Conservation (phyloP, 2,888 invertebrate species). For the Branchipolynoe longqiensis region DNA sequence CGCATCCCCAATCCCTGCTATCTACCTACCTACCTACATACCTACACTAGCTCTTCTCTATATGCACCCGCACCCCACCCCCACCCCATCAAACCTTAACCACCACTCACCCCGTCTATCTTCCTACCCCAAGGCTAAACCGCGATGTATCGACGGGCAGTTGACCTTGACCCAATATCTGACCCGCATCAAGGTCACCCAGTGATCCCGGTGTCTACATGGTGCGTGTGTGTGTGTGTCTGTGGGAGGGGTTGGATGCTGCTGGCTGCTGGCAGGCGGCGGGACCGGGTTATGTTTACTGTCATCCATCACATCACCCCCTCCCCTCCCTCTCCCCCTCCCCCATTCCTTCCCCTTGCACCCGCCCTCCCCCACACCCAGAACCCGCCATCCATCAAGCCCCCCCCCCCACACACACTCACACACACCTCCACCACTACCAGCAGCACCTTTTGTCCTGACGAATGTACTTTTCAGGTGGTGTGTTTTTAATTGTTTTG, state of each 20-base stretch:
- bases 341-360: no score
- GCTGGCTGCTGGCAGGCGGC: constrained; percentile 24
- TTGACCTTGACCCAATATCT: constrained; percentile 14
- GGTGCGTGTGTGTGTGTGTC: background rate
- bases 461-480: constrained; percentile 43
- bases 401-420: no score
- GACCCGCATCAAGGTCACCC: constrained; percentile 31
- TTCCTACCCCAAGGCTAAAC: no score
- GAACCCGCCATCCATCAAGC: constrained; percentile 39
- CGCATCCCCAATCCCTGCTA: no score
- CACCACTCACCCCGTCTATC: no score
- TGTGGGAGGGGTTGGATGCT: background rate
- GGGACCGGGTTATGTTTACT: constrained; percentile 44
- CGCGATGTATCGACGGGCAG: background rate
- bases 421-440: no score
- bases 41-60: no score
- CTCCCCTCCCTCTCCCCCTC: no score
- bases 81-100: no score
- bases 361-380: constrained; percentile 11
- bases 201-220: constrained; percentile 40
- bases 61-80: no score
- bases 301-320: constrained; percentile 34
- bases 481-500: constrained; percentile 44
- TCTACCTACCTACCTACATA: no score
- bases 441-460: constrained; percentile 26